Conservation (phyloP, 2,797 vertebrate genomes). For the Dryobates pubescens region DNA sequence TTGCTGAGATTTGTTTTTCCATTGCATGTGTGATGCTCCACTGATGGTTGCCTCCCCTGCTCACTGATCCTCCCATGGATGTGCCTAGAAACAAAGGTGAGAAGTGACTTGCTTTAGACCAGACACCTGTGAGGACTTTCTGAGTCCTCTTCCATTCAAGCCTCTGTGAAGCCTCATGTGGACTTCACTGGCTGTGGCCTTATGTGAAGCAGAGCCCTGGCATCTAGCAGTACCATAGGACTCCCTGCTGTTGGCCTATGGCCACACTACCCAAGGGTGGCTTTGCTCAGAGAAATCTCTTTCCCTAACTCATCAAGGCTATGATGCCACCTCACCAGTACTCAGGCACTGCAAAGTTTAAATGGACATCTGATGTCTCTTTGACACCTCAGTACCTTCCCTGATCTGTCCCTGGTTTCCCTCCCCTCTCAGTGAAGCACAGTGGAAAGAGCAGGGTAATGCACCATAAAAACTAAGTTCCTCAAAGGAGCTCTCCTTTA, state of each 20-base stretch:
- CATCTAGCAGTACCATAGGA: accelerated
- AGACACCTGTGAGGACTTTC: not conserved
- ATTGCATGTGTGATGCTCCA: not conserved
- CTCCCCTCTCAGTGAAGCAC: not conserved
- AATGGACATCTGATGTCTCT: not conserved
- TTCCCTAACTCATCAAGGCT: not conserved
- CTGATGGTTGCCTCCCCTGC: not conserved
- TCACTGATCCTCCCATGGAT: not conserved
- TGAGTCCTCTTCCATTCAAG: not conserved
- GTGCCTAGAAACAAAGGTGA: not conserved
- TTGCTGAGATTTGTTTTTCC: not conserved
- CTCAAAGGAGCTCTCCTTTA: not conserved
- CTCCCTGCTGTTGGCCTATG: not conserved
- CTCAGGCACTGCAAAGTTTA: not conserved
- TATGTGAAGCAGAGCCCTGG: not conserved
- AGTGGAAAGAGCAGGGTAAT: not conserved
- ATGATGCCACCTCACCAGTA: accelerated
- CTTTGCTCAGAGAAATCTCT: not conserved
- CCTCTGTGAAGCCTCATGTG: not conserved
- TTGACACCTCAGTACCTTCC: not conserved
- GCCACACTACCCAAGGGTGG: not conserved
- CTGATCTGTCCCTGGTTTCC: not conserved
- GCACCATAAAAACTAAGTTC: not conserved
- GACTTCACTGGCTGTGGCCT: not conserved
- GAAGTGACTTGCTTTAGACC: not conserved